Base-by-base conservation (phyloP, 23 tunicate species). In the Styela clava region DNA sequence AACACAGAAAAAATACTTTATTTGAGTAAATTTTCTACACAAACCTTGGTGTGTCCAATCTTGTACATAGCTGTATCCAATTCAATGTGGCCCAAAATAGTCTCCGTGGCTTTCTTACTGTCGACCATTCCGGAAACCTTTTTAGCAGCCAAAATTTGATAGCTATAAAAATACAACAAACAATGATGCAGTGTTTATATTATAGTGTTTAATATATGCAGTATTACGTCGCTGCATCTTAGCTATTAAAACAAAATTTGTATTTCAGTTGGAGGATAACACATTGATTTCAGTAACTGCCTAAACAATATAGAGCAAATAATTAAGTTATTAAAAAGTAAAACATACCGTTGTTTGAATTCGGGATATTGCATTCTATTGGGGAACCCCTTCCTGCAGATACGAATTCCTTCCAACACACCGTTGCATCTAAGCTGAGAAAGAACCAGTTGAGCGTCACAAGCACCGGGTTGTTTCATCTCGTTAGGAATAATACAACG, bases 401-500 rank as follows among this genome's bases (percentile, higher is more conserved):
- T 94, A 74, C 98, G 85, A 52, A 94, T 94, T 24, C 98, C 98
- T 73, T 94, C 98, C 61, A 94, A 67, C 71, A 94, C 98, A 72
- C 98, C 98, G 83, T 94, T 94, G 81, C 98, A 94, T 56, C 89
- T 85, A 23, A 94, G 85, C 68, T 94, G 98, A 34, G 73, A 87
- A 51, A 94, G 78, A 73, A 94, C 91, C 86, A 93, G 86, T 35
- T 86, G 52, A 3, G 98, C 92, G 61, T 93, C 98, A 86, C 88
- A 87, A 52, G 74, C 72, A 27, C 98, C 98, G 24, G 86, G 68
- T 61, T 84, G 87, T 64, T 94, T 94, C 91, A 88, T 85, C 61
- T 94, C 98, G 91, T 94, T 94, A 56, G 98, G 98, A 64, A 94
- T 88, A 52, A 94, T 52, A 56, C 98, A 94, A 72, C 98, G 98